Evolutionary conservation across 2,888 invertebrate genomes (phyloP).

Genomic region (Julus scandinavius): DNA sequence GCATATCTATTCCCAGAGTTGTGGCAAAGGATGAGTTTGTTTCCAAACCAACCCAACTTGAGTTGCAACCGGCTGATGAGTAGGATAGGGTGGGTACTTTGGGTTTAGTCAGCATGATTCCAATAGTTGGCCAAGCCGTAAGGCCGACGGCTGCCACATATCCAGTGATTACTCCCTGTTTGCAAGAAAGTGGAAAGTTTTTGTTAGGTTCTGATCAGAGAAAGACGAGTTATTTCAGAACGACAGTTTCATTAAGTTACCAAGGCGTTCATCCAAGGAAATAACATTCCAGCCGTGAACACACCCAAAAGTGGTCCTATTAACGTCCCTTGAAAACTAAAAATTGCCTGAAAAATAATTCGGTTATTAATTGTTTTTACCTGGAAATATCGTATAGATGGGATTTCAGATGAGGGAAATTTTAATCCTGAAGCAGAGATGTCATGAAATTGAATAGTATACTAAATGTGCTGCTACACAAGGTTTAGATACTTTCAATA

Average conservation of each 20-base stretch:
- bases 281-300: slow-evolving; percentile 2
- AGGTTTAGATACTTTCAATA: no score
- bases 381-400: no score
- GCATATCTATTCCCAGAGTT: neutral
- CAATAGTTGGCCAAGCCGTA: neutral
- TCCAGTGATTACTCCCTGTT: neutral
- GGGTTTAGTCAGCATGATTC: slow-evolving; percentile 8
- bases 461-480: no score
- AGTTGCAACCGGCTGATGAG: neutral
- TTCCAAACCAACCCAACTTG: neutral
- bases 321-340: slow-evolving; percentile 7
- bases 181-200: neutral
- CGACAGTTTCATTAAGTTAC: neutral
- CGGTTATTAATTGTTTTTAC: no score
- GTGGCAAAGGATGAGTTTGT: neutral
- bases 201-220: neutral
- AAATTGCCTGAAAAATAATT: slow-evolving; percentile 10
- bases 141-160: neutral
- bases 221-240: neutral
- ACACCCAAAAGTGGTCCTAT: slow-evolving; percentile 18
- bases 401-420: no score
- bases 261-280: neutral
- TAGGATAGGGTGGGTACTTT: neutral
- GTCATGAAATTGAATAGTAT: no score
- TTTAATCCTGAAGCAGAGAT: no score